A percentile compares a stretch with the other conserved stretches of the same genome.
Evolutionary conservation across 2,888 invertebrate species (phyloP).

Genomic region (Callosobruchus maculatus): DNA sequence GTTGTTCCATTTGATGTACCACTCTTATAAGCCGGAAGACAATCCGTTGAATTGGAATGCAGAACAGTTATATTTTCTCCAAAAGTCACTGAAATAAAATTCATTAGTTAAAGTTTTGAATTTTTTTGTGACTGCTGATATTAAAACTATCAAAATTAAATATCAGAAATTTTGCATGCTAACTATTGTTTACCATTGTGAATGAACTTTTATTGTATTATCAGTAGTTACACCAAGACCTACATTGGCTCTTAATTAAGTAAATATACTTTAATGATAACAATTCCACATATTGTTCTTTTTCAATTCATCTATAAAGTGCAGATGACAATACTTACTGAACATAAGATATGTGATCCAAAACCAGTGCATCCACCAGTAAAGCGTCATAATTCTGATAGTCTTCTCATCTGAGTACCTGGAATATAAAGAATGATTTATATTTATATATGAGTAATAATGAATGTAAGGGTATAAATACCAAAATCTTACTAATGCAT

Average conservation of each 20-base stretch:
- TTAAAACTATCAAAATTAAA: too few species aligned
- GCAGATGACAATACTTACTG: slow-evolving; percentile 26
- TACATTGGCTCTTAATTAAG: too few species aligned
- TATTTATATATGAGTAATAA: background rate
- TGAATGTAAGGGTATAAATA: background rate
- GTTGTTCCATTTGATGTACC: background rate
- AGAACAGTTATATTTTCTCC: background rate
- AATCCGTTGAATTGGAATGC: background rate
- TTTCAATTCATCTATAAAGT: too few species aligned
- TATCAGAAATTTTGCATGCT: too few species aligned
- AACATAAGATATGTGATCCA: slow-evolving; percentile 64
- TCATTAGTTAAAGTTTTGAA: too few species aligned
- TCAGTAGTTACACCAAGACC: too few species aligned
- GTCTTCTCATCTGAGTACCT: background rate
- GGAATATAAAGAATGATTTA: background rate
- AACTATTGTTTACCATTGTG: too few species aligned
- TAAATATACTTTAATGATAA: too few species aligned
- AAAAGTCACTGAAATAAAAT: background rate
- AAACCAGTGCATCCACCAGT: slow-evolving; percentile 88
- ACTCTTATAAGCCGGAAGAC: background rate
- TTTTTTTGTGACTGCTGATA: too few species aligned
- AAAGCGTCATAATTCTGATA: slow-evolving; percentile 69
- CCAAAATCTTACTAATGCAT: too few species aligned
- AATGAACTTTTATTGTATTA: too few species aligned
- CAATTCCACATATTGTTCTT: too few species aligned